Conservation (phyloP, 2,113 vertebrate species). For the Bujurquina vittata region DNA sequence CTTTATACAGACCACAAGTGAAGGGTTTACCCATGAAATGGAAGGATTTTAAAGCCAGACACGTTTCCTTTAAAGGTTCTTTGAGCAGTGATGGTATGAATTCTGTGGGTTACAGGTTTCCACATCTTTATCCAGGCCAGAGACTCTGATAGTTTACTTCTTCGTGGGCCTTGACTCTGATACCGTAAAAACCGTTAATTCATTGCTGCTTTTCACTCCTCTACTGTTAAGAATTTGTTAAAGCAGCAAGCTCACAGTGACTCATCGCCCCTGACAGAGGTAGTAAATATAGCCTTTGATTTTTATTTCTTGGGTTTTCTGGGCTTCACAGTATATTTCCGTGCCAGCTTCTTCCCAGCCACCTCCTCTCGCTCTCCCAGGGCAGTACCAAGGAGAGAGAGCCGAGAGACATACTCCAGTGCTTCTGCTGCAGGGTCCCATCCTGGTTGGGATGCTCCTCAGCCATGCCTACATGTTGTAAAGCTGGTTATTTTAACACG, state of each 20-base stretch:
- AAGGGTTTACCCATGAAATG: no score
- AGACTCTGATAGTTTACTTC: neutral
- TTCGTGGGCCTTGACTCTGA: neutral
- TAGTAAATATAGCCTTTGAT: neutral
- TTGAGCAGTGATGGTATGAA: neutral
- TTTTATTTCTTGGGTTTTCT: neutral
- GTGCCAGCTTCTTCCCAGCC: neutral
- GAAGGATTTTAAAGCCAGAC: no score
- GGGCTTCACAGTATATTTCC: neutral
- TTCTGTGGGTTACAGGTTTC: neutral
- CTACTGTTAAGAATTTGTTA: neutral
- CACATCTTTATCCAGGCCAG: neutral
- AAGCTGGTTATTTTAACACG: neutral
- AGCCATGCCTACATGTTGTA: neutral
- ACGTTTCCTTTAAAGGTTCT: neutral
- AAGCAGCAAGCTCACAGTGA: neutral
- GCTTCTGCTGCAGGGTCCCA: neutral
- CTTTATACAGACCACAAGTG: no score
- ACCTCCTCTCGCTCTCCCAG: neutral
- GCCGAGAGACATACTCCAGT: neutral
- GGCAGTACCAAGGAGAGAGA: neutral
- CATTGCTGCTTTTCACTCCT: neutral
- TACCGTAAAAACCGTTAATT: neutral
- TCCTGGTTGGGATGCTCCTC: neutral
- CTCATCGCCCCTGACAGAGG: neutral